phyloP scores from a whole-genome alignment of 1,140 invertebrate species.

The Heterodera carotae region DNA sequence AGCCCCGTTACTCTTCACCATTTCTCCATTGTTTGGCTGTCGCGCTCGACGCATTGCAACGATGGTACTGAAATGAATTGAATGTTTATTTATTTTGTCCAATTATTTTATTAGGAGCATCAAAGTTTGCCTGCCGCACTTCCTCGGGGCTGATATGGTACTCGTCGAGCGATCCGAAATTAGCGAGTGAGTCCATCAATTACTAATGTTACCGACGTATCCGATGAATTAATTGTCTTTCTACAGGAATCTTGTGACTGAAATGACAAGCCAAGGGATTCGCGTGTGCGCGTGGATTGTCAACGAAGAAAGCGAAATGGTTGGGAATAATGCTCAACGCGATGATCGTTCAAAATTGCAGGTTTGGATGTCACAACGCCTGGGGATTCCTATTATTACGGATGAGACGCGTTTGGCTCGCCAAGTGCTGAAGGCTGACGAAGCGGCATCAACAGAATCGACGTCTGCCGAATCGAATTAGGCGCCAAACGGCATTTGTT shows the following conservation, averaged over 20 bases:
- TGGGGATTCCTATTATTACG: constrained; percentile 62
- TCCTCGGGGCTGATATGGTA: constrained; percentile 61
- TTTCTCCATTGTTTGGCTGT: constrained; percentile 54
- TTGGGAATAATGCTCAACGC: neutral
- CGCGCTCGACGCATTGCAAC: constrained; percentile 30
- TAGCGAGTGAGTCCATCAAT: constrained; percentile 50
- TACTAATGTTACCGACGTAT: too few species aligned
- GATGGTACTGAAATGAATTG: neutral
- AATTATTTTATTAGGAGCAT: constrained; percentile 39
- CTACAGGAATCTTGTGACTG: constrained; percentile 48
- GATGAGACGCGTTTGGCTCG: too few species aligned
- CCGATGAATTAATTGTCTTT: neutral
- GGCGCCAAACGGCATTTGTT: too few species aligned
- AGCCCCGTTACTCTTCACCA: constrained; percentile 50
- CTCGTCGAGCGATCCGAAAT: constrained; percentile 61
- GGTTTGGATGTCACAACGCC: constrained; percentile 53
- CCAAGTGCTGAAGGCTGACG: too few species aligned
- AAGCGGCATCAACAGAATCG: too few species aligned
- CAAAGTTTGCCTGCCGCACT: constrained; percentile 53
- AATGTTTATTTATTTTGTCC: neutral
- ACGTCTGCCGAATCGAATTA: too few species aligned
- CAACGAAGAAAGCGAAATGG: constrained; percentile 52
- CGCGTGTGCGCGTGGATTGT: constrained; percentile 64
- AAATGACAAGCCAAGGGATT: constrained; percentile 40
- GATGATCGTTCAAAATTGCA: neutral